Percentiles rank a stretch among this genome's conserved stretches.
Evolutionary conservation across 1,140 invertebrate species (phyloP).

Genomic region (Patella vulgata): DNA sequence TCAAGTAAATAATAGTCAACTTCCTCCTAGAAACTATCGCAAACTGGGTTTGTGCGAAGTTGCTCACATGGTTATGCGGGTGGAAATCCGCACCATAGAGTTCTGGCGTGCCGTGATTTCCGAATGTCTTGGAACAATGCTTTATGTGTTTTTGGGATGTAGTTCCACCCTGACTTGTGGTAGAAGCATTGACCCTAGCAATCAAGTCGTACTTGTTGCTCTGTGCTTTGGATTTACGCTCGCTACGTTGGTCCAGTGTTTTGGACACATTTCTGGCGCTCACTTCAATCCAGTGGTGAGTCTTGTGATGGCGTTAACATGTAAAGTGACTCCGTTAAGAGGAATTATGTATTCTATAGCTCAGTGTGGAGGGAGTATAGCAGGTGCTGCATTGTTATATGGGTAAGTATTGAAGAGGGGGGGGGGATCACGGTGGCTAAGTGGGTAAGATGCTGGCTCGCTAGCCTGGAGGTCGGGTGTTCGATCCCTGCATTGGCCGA

Average conservation of each 20-base stretch:
- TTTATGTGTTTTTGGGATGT: slow-evolving; percentile 29
- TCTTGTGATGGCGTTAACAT: slow-evolving; percentile 69
- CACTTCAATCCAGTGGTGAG: slow-evolving; percentile 50
- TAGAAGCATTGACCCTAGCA: background rate
- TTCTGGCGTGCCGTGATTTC: slow-evolving; percentile 29
- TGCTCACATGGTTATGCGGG: slow-evolving; percentile 14
- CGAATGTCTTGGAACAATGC: slow-evolving; percentile 20
- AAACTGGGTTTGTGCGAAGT: slow-evolving; percentile 20
- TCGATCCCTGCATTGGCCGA: too few species aligned
- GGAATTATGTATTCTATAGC: slow-evolving; percentile 69
- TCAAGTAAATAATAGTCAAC: slow-evolving; percentile 9
- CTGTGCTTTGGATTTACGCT: slow-evolving; percentile 77
- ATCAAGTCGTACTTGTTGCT: slow-evolving; percentile 9
- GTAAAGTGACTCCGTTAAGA: slow-evolving; percentile 79
- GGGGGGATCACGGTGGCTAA: too few species aligned
- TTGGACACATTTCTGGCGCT: slow-evolving; percentile 42
- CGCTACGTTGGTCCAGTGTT: slow-evolving; percentile 69
- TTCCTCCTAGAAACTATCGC: slow-evolving; percentile 10
- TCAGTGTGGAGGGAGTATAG: slow-evolving; percentile 26
- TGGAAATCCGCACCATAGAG: slow-evolving; percentile 20
- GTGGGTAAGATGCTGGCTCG: too few species aligned
- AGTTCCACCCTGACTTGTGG: slow-evolving; percentile 18
- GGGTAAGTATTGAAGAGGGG: slow-evolving; percentile 25
- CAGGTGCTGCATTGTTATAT: slow-evolving; percentile 20
- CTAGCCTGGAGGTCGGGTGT: too few species aligned